These are phyloP conservation scores for Pecten maximus DNA, from an alignment of 2,888 invertebrate species.

Conservation along the genomic window DNA sequence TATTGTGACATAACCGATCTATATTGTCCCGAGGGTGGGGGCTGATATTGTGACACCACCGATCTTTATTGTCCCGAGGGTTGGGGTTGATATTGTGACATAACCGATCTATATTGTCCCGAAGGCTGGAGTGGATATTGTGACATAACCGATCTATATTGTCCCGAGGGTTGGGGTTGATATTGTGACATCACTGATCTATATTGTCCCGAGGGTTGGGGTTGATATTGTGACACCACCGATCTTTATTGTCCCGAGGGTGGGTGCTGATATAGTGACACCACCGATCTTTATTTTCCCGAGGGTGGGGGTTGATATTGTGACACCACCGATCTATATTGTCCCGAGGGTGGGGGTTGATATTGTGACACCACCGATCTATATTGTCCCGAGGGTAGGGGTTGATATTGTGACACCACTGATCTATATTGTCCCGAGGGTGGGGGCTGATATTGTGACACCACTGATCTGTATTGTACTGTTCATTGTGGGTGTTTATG, in stretches of 20 bases:
- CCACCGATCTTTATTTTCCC: background rate
- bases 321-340: background rate
- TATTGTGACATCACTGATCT: background rate
- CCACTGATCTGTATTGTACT: background rate
- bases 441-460: background rate
- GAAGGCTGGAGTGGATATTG: background rate
- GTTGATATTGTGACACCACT: background rate
- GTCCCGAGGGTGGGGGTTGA: background rate
- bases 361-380: background rate
- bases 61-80: background rate
- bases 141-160: background rate
- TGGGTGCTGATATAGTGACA: background rate
- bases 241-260: background rate
- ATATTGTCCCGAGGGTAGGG: background rate
- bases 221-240: background rate
- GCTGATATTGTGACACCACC: too few relatives aligned
- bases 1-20: background rate
- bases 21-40: background rate
- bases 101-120: background rate
- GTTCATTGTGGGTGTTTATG: too few relatives aligned
- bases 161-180: background rate
- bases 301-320: background rate
- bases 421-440: background rate
- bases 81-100: background rate
- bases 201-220: background rate